Evolutionary conservation across 2,888 invertebrate genomes (phyloP).

Genomic region (Netelia fuscicornis): DNA sequence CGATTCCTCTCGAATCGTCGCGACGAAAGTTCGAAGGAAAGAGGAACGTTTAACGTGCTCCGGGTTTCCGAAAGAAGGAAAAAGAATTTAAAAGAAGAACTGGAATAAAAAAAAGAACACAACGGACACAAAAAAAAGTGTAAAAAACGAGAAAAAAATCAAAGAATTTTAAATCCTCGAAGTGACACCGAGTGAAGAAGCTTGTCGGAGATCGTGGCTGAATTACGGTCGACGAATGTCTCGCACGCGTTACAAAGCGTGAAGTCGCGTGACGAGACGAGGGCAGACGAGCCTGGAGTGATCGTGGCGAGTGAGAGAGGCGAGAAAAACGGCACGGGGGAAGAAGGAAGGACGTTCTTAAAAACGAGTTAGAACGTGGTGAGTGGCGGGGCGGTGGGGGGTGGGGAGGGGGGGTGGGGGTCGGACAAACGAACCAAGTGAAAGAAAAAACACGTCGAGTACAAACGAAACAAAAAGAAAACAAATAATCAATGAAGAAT

Average conservation of each 20-base stretch:
- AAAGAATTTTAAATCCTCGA: conserved; percentile 10
- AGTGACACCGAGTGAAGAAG: background rate
- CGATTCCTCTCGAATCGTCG: background rate
- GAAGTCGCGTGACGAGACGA: conserved; percentile 60
- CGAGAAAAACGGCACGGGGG: conserved; percentile 68
- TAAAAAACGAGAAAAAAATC: conserved; percentile 3
- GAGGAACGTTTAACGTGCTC: background rate
- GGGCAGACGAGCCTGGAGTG: conserved; percentile 31
- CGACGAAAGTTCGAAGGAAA: background rate
- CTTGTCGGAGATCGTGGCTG: conserved; percentile 39
- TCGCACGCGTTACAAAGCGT: conserved; percentile 81
- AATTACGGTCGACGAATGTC: conserved; percentile 77
- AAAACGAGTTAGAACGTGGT: conserved; percentile 49
- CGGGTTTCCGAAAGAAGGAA: too few relatives aligned
- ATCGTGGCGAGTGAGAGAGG: conserved; percentile 59
- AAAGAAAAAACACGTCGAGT: conserved; percentile 10
- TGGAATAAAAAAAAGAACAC: background rate
- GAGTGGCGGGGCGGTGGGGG: conserved; percentile 54
- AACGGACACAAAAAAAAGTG: background rate
- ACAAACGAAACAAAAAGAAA: background rate
- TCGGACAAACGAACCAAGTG: conserved; percentile 20
- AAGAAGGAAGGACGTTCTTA: conserved; percentile 47
- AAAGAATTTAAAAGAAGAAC: background rate
- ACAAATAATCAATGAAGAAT: background rate
- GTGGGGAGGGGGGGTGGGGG: conserved; percentile 69